Evolutionary conservation across 2,797 vertebrate genomes (phyloP).

Genomic region (Chanos chanos): DNA sequence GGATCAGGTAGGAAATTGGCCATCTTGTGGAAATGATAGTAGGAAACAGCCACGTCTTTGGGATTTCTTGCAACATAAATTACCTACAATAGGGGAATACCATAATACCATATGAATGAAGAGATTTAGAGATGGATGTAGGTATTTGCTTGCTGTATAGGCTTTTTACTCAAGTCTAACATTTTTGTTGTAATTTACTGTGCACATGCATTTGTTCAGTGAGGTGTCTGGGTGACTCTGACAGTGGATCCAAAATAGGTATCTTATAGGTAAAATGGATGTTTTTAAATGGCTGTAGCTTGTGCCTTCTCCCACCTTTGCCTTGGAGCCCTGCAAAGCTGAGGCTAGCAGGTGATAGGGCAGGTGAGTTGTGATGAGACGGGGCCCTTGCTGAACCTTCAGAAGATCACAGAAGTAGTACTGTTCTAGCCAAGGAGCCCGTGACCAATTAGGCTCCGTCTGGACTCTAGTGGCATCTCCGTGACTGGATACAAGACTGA

Average conservation of each 20-base stretch:
- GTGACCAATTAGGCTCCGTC: slow-evolving; percentile 77
- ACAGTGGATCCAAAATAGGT: too few relatives aligned
- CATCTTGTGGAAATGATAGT: slow-evolving; percentile 81
- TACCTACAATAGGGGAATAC: slow-evolving; percentile 68
- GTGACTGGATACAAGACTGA: slow-evolving; percentile 69
- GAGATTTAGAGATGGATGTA: too few relatives aligned
- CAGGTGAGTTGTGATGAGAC: slow-evolving; percentile 82
- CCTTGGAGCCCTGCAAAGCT: slow-evolving; percentile 64
- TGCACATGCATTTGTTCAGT: too few relatives aligned
- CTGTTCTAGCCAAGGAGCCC: slow-evolving; percentile 86
- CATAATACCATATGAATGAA: too few relatives aligned
- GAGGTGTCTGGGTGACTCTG: too few relatives aligned
- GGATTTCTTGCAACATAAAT: slow-evolving; percentile 85
- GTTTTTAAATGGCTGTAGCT: too few relatives aligned
- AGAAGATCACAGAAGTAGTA: slow-evolving; percentile 56
- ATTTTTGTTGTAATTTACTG: neutral
- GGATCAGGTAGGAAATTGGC: slow-evolving; percentile 79
- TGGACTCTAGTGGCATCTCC: slow-evolving; percentile 64
- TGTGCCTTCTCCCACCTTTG: slow-evolving; percentile 71
- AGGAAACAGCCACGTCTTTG: slow-evolving; percentile 82
- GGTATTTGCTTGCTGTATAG: too few relatives aligned
- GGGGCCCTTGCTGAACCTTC: slow-evolving; percentile 38
- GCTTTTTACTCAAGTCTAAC: too few relatives aligned
- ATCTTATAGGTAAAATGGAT: too few relatives aligned
- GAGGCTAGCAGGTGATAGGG: slow-evolving; percentile 64